Evolutionary conservation across 2,888 invertebrate genomes (phyloP), one percentile per base, ranked within the genome.

Genomic region (Drosophila eohydei): DNA sequence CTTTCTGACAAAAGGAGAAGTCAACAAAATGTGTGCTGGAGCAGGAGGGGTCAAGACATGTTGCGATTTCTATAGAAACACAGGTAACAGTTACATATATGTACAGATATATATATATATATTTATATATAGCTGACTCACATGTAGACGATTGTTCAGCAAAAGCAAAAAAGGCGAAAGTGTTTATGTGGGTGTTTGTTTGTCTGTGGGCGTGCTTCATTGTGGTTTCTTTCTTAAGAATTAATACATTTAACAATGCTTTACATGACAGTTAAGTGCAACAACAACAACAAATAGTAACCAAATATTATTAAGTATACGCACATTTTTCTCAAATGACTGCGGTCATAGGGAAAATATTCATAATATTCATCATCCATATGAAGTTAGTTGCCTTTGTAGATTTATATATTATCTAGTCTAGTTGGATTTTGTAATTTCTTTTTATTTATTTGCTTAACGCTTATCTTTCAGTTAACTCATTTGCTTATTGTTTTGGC

Each of bases 341-440:
- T 90, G 81, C 89, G 80, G 87, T 91, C 92, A 81, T 90, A 92
- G 48, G 92, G 91, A 80, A 91, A 85, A 77, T 91, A 91, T 71
- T 90, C 89, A 79, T 89, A 91, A 84, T 87, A 91, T 82, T 91
- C 90, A 91, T 91, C 86, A 90, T 91, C 92, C 92, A 92, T 92
- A 84, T 78, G 83, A 65, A 58, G 64, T 36, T 70, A 54, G 51
- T 12, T 34, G 34, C 1, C 44, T 14, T 16, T 55, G 26, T 36
- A 0, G 50, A 26, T 34, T 34, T 21, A 4, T 67, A 32, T 51
- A 30, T 34, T 34, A 1, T 59, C n/a, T n/a, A n/a, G 26, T 44
- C 26, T 12, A 48, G 14, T 9, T 56, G 5, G 16, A 8, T 60
- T 8, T 60, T 36, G 2, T 28, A 30, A 21, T 36, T 28, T 51